phyloP scores from a whole-genome alignment of 2,888 invertebrate species.

The Cataglyphis altisquamis region DNA sequence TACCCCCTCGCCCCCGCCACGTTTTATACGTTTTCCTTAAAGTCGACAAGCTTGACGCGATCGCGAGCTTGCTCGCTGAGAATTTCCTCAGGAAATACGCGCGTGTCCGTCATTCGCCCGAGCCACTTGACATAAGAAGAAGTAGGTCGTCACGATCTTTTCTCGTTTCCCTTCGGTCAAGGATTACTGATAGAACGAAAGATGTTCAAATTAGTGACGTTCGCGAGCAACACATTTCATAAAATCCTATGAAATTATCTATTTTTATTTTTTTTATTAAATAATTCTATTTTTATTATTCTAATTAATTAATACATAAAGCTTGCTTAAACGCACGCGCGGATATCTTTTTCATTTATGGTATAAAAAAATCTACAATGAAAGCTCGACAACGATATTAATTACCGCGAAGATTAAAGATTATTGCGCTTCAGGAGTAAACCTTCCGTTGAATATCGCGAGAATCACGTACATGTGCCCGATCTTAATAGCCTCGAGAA shows the following conservation, averaged over 20 bases:
- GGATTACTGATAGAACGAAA: conserved; percentile 17
- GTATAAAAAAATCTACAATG: not conserved
- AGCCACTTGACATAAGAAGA: conserved; percentile 36
- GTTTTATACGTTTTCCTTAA: conserved; percentile 47
- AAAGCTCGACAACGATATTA: not conserved
- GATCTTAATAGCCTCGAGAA: conserved; percentile 26
- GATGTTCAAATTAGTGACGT: not conserved
- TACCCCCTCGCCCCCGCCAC: not conserved
- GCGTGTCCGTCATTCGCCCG: conserved; percentile 40
- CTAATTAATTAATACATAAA: conserved; percentile 1
- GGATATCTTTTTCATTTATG: not conserved
- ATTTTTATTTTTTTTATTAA: not conserved
- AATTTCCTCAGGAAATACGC: conserved; percentile 42
- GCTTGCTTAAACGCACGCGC: not conserved
- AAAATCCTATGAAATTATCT: not conserved
- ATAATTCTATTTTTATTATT: not conserved
- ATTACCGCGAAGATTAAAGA: conserved; percentile 9
- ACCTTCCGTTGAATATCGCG: conserved; percentile 27
- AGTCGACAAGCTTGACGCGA: conserved; percentile 41
- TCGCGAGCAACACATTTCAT: not conserved
- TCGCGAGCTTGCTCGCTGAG: conserved; percentile 21
- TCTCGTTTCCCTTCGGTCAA: conserved; percentile 26
- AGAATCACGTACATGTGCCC: conserved; percentile 26
- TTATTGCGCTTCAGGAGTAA: conserved; percentile 18
- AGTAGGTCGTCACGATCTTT: conserved; percentile 11